Evolutionary conservation across 1,140 invertebrate genomes (phyloP).

Genomic region (Luehdorfia chinensis): DNA sequence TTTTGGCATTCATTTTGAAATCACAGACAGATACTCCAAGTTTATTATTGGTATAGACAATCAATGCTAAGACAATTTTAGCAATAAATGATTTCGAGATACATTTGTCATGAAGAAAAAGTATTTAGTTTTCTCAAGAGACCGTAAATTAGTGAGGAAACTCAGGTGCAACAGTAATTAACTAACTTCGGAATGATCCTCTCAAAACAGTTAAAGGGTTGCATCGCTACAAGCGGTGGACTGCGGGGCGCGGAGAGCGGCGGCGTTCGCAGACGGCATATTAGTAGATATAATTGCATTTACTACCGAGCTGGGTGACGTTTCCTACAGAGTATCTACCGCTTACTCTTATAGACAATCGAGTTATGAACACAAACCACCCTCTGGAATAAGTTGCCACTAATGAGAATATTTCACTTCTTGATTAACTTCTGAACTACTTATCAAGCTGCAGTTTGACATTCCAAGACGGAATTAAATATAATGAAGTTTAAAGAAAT

Average conservation of each 20-base stretch:
- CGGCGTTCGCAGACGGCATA: constrained; percentile 67
- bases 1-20: too few species aligned
- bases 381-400: constrained; percentile 58
- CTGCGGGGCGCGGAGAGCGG: constrained; percentile 30
- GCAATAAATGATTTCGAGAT: too few species aligned
- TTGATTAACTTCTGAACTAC: constrained; percentile 48
- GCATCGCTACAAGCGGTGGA: constrained; percentile 35
- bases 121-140: too few species aligned
- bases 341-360: constrained; percentile 69
- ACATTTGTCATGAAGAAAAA: too few species aligned
- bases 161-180: constrained; percentile 48
- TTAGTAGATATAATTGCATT: constrained; percentile 74
- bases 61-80: too few species aligned
- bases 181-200: constrained; percentile 55
- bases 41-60: too few species aligned
- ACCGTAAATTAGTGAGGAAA: constrained; percentile 32
- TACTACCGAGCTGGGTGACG: constrained; percentile 67
- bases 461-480: constrained; percentile 11
- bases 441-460: constrained; percentile 29
- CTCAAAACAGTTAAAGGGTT: constrained; percentile 59
- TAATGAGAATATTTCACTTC: constrained; percentile 63
- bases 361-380: constrained; percentile 71
- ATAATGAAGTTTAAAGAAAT: constrained; percentile 14
- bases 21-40: too few species aligned
- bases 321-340: constrained; percentile 60